Conservation (phyloP, 2,888 invertebrate genomes). For the Noctua janthina region DNA sequence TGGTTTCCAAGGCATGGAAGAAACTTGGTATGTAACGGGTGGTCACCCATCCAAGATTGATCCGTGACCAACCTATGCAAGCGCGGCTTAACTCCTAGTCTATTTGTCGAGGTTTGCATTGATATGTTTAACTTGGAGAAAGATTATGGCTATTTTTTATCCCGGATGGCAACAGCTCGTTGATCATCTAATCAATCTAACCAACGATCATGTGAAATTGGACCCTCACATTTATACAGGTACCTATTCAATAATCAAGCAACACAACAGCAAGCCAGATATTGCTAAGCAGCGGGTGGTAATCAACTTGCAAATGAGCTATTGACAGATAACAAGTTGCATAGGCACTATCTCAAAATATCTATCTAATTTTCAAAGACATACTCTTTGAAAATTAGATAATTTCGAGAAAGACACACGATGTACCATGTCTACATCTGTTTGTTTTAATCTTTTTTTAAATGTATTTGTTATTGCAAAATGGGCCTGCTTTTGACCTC, state of each 20-base stretch:
- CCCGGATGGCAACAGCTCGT: background rate
- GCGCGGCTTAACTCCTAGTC: no score
- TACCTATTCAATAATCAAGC: no score
- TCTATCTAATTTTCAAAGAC: background rate
- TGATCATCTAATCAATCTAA: background rate
- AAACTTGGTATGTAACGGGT: no score
- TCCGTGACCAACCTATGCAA: no score
- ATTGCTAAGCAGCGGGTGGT: conserved; percentile 42
- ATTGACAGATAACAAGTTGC: conserved; percentile 32
- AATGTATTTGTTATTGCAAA: no score
- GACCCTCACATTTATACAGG: background rate
- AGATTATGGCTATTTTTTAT: background rate
- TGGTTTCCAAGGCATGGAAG: no score
- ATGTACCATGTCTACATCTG: no score
- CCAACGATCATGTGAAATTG: background rate
- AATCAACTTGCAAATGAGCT: conserved; percentile 20
- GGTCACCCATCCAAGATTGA: no score
- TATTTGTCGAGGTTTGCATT: background rate
- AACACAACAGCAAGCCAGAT: background rate
- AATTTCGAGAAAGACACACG: background rate
- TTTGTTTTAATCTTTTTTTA: no score
- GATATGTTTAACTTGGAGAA: background rate
- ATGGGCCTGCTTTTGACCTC: no score
- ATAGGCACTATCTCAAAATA: background rate
- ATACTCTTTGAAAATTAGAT: no score